Base-by-base conservation (phyloP, 2,888 invertebrate species). In the Pyrocoelia pectoralis region DNA sequence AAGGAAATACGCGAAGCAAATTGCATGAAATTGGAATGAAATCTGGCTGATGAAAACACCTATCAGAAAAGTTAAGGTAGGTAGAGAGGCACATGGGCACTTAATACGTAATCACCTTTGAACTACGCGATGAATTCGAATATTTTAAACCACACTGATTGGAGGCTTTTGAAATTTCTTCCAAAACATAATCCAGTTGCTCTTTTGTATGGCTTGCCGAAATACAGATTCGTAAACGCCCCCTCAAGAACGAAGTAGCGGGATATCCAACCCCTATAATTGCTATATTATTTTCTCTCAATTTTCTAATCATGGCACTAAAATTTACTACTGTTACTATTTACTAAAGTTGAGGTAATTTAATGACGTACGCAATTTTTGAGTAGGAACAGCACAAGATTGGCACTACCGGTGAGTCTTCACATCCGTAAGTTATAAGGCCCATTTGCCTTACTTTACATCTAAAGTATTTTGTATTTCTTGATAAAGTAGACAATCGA, bases 221-320 rank as follows among this genome's bases (percentile, higher is more conserved):
- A 66, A 99, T 83, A 79, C 99, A 99, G 82, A 98, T 95, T 73
- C 97, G 86, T 73, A 95, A 95, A 75, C 98, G 87, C 28, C 95
- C 94, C 83, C 93, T 91, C 85, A 93, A 91, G 70, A 99, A 87
- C 46, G 97, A 94, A 53, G 98, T 98, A 61, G 98, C 98, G 58
- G 99, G 98, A 83, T 97, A 98, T 68, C 98, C 98, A 58, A 98
- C 98, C 62, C 98, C 97, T 6, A 98, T 98, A 12, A 92, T 89
- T 56, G 97, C 98, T 67, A 99, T 88, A 70, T 94, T 91, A 69
- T 89, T 86, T 74, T 87, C 87, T 43, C 4, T 6, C 13, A 43
- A 43, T 8, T 3, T 43, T 43, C 17, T 43, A 15, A 43, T 15
- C 43, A 43, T 43, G 13, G 15, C 14, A 6, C 43, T 43, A 43